These are phyloP conservation scores for Euthynnus affinis DNA, from an alignment of 2,797 vertebrate species.

Conservation along the genomic window DNA sequence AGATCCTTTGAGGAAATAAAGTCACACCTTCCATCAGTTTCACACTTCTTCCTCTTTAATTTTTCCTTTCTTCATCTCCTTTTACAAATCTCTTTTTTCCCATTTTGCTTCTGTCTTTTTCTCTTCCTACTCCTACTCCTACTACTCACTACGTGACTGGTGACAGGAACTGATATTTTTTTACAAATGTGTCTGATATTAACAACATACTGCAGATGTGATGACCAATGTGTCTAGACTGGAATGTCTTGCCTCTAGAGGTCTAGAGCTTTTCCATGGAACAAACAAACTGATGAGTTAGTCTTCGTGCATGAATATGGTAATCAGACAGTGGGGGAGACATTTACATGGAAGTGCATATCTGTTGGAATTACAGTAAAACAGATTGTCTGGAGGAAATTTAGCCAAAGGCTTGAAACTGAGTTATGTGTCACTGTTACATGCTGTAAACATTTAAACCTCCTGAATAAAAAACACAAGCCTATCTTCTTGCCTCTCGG, in stretches of 20 bases:
- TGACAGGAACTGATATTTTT: background rate
- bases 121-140: background rate
- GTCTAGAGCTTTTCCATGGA: conserved; percentile 15
- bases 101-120: background rate
- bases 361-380: background rate
- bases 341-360: conserved; percentile 1
- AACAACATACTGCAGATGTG: conserved; percentile 4
- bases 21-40: background rate
- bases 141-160: background rate
- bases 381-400: background rate
- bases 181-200: background rate
- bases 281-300: conserved; percentile 4
- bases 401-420: background rate
- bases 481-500: background rate
- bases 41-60: background rate
- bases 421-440: background rate
- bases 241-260: conserved; percentile 1
- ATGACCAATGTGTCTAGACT: background rate
- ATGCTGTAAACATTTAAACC: background rate
- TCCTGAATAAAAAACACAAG: background rate
- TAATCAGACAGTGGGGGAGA: background rate
- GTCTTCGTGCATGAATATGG: background rate
- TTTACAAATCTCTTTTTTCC: background rate
- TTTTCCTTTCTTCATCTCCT: background rate
- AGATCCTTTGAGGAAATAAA: conserved; percentile 43